Evolutionary conservation across 2,113 vertebrate genomes (phyloP).

Genomic region (Chlamydotis undulata): DNA sequence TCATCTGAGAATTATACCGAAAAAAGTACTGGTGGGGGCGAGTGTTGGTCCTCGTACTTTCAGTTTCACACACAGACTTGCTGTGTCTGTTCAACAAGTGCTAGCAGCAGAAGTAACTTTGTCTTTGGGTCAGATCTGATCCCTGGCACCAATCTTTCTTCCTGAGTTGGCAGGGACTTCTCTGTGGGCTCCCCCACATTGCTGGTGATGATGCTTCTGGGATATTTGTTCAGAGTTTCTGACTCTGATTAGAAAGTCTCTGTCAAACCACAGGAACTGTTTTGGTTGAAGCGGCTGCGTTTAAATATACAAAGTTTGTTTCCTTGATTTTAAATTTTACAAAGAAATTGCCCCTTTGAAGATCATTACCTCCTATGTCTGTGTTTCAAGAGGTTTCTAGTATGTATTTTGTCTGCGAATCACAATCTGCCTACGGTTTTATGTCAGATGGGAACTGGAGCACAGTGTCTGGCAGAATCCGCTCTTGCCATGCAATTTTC

Average conservation of each 20-base stretch:
- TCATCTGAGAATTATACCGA: not conserved
- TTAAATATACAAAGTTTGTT: not conserved
- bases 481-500: not conserved
- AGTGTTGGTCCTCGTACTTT: not conserved
- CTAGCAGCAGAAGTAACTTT: not conserved
- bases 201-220: not conserved
- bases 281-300: not conserved
- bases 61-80: not conserved
- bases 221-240: not conserved
- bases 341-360: not conserved
- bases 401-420: not conserved
- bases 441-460: not conserved
- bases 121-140: not conserved
- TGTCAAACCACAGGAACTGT: not conserved
- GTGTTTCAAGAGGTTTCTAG: not conserved
- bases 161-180: not conserved
- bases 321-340: not conserved
- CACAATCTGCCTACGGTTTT: not conserved
- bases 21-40: not conserved
- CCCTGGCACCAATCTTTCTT: not conserved
- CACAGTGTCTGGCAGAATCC: not conserved
- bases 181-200: accelerated
- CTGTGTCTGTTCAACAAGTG: not conserved
- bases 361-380: not conserved
- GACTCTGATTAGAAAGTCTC: not conserved